These are phyloP conservation scores for Tinamus guttatus DNA, from an alignment of 2,113 vertebrate genomes.

Conservation along the genomic window DNA sequence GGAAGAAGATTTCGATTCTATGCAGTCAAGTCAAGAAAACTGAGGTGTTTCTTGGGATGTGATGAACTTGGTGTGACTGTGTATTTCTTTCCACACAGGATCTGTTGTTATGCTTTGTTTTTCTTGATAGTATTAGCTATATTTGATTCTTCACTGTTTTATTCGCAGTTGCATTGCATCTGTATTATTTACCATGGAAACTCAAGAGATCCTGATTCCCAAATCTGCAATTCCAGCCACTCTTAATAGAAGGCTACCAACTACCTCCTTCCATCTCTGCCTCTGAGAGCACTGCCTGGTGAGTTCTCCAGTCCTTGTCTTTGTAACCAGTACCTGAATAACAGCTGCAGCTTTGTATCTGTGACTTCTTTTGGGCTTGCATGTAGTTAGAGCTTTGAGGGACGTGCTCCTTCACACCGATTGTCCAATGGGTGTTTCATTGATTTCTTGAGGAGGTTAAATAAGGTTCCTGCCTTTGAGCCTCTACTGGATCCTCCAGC, in stretches of 20 bases:
- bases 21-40: neutral
- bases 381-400: neutral
- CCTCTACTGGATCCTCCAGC: neutral
- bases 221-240: neutral
- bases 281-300: neutral
- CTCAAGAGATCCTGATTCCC: neutral
- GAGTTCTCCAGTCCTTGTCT: neutral
- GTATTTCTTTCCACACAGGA: neutral
- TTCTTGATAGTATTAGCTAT: neutral
- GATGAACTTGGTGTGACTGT: neutral
- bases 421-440: constrained; percentile 4
- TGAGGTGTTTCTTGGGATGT: neutral
- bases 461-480: neutral
- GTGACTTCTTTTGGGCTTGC: neutral
- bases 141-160: neutral
- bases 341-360: neutral
- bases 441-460: neutral
- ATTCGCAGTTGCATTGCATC: neutral
- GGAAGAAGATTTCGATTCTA: neutral
- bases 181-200: neutral
- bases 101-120: neutral
- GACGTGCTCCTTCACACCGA: accelerated
- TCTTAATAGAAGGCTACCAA: neutral
- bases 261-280: neutral
- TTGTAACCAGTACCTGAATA: too few relatives aligned